These are phyloP conservation scores for Chloroclysta siterata DNA, from an alignment of 2,888 invertebrate genomes.

Conservation along the genomic window DNA sequence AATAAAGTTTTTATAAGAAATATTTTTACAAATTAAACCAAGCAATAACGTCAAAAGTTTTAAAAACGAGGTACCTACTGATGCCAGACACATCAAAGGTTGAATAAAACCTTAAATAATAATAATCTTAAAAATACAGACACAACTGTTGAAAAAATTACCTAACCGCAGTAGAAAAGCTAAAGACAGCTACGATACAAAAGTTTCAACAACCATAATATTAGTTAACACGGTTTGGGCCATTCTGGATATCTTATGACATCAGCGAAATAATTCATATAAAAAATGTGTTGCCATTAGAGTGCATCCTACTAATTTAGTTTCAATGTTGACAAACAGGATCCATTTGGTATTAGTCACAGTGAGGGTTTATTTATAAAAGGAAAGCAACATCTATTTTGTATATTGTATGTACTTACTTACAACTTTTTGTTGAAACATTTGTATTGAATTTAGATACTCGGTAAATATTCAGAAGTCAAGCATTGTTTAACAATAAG, in stretches of 20 bases:
- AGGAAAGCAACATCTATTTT: too few species aligned
- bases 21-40: neutral
- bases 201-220: conserved; percentile 62
- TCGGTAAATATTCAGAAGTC: neutral
- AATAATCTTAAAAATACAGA: neutral
- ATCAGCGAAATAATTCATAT: neutral
- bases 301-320: too few species aligned
- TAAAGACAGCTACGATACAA: conserved; percentile 57
- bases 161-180: conserved; percentile 29
- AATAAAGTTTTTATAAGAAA: neutral
- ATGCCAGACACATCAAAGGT: neutral
- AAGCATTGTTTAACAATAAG: neutral
- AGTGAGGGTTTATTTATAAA: too few species aligned
- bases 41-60: neutral
- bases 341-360: neutral
- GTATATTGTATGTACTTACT: too few species aligned
- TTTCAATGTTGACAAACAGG: too few species aligned
- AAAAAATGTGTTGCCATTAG: neutral
- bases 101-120: neutral
- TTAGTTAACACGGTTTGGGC: conserved; percentile 39
- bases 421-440: neutral
- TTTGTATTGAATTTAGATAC: neutral
- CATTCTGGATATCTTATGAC: neutral
- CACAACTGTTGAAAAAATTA: neutral
- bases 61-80: neutral